Evolutionary conservation across 2,888 invertebrate genomes (phyloP).

Genomic region (Lypha dubia): DNA sequence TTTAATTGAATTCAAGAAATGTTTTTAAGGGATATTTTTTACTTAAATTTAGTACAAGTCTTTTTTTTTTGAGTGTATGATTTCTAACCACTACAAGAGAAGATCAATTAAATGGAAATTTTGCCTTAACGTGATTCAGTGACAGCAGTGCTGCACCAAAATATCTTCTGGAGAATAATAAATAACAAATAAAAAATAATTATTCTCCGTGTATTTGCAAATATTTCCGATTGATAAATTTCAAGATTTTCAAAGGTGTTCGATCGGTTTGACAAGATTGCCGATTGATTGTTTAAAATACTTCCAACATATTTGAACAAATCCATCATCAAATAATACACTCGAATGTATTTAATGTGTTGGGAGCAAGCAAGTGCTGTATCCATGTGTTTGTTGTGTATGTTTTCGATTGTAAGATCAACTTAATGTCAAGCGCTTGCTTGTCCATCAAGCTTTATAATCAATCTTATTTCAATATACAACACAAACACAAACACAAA

Average conservation of each 20-base stretch:
- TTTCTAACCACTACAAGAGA: no score
- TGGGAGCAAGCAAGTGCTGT: background rate
- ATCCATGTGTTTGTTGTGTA: background rate
- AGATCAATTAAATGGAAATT: no score
- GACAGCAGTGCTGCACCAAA: no score
- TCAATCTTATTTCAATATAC: constrained; percentile 56
- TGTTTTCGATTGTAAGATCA: background rate
- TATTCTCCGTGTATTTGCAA: constrained; percentile 44
- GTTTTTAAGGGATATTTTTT: no score
- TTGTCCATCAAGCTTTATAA: constrained; percentile 55
- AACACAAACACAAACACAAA: no score
- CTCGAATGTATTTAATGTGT: constrained; percentile 26
- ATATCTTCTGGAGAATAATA: no score
- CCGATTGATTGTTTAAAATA: constrained; percentile 82
- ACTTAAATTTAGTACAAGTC: no score
- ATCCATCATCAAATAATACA: constrained; percentile 80
- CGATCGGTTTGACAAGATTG: constrained; percentile 72
- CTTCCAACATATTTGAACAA: constrained; percentile 79
- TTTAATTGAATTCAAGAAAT: no score
- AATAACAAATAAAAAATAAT: no score
- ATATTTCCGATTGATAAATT: background rate
- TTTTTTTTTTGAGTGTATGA: no score
- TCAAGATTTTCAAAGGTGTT: constrained; percentile 50
- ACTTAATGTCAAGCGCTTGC: constrained; percentile 33
- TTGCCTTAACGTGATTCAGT: no score